Evolutionary conservation across 2,888 invertebrate genomes (phyloP), one percentile per base, ranked within the genome.

Genomic region (Orthosia gracilis): DNA sequence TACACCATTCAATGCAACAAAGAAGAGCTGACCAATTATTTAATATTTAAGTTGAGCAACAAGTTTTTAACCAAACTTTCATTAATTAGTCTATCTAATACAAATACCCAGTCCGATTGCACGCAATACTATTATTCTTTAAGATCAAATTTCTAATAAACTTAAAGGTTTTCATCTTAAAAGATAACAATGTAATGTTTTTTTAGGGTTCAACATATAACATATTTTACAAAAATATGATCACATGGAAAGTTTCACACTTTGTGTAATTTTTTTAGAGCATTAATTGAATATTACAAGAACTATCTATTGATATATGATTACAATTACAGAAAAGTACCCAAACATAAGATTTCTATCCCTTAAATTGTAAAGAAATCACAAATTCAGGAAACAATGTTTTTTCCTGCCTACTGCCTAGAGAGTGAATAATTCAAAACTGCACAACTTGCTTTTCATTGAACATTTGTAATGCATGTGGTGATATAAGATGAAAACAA

Each of bases 361-460:
- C 18, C 4, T 72, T 11, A 31, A 15, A 31, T 55, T 62, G 3
- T 4, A 17, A 3, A 4, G 21, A 50, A 57, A 11, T n/a, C 26
- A n/a, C 3, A 50, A 50, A 67, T 12, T 23, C 1, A 9, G 21
- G 11, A 2, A 18, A 31, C 4, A 11, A 59, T 12, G 18, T 31
- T 31, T 31, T 31, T 31, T 52, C 58, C 15, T 68, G 68, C 18
- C 47, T n/a, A 23, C 17, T 13, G 31, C 18, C 17, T 61, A 13
- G 7, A 9, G 78, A 80, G 11, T 21, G n/a, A 58, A 23, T 23
- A 26, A 26, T 50, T 50, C 13, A 57, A 50, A 12, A 64, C n/a
- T 54, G 18, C 40, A 54, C 5, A 55, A n/a, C 1, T 45, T 45
- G n/a, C 9, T 18, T 68, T 17, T 54, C 50, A 52, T 59, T 63